Evolutionary conservation across 2,797 vertebrate genomes (phyloP), one percentile per base, ranked within the genome.

Genomic region (Champsocephalus gunnari): DNA sequence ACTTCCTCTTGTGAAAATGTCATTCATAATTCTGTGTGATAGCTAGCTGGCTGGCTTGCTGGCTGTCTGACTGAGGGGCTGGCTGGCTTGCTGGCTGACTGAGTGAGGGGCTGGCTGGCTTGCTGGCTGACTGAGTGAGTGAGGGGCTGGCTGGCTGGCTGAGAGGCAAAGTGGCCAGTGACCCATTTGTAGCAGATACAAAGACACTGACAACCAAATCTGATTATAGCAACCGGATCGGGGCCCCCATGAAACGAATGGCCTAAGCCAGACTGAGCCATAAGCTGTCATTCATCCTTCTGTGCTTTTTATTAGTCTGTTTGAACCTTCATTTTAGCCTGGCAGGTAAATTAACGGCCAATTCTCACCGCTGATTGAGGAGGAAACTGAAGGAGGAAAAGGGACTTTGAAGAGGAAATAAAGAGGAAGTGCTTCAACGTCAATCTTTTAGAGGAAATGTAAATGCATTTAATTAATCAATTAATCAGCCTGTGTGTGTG

Each of bases 1-100:
- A 87, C 84, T 85, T 87, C 86, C 89, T 89, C 87, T 90, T 87
- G 84, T 88, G 89, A 88, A 92, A 90, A 89, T 92, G 92, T 91
- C 90, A 93, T 92, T 92, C 91, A 94, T 92, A 92, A 92, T 92
- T 91, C 90, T 75, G 84, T 92, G 89, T 92, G 91, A 93, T 92
- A 88, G 89, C 84, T 83, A 55, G 84, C 79, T 88, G 86, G 82
- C 79, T 87, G 60, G 79, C 71, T 86, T 43, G 73, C 65, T 77
- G 69, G 60, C 75, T 82, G 61, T 19, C 56, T 80, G 67, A 50
- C 55, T 50, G 61, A 38, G 56, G 75, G 67, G 44, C 51, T 49
- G 53, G 61, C 21, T 87, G 60, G 79, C 71, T 86, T 49, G 73
- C 64, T 77, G 71, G 60, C 75, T 82, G 61, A 38, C 56, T 80